phyloP scores from a whole-genome alignment of 2,888 invertebrate genomes.

The Anoncus sp. region DNA sequence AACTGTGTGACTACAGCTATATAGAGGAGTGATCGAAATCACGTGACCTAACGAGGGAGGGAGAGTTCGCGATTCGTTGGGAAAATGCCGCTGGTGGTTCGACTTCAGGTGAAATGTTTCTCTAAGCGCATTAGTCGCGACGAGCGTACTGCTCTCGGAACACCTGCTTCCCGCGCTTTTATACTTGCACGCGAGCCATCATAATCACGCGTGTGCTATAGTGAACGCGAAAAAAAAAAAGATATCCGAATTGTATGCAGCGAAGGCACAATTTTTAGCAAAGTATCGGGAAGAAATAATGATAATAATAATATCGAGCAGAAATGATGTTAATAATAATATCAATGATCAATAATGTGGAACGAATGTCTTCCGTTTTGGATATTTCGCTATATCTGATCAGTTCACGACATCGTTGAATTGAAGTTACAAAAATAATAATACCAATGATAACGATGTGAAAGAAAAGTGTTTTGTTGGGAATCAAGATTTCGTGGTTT shows the following conservation, averaged over 20 bases:
- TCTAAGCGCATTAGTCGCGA: slow-evolving; percentile 54
- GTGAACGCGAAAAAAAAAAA: slow-evolving; percentile 9
- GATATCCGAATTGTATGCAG: slow-evolving; percentile 2
- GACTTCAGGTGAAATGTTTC: slow-evolving; percentile 35
- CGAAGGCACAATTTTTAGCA: not conserved
- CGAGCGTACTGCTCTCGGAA: slow-evolving; percentile 56
- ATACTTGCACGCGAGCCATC: not conserved
- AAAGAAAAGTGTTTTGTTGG: slow-evolving; percentile 12
- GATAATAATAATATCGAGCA: not conserved
- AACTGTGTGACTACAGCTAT: slow-evolving; percentile 13
- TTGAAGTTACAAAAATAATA: slow-evolving; percentile 1
- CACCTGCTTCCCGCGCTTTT: slow-evolving; percentile 34
- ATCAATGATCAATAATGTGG: slow-evolving; percentile 19
- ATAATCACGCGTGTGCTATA: slow-evolving; percentile 16
- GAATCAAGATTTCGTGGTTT: not conserved
- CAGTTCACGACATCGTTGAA: not conserved
- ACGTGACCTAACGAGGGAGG: slow-evolving; percentile 45
- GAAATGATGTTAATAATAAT: too few species aligned
- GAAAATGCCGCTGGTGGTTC: slow-evolving; percentile 51
- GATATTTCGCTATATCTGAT: not conserved
- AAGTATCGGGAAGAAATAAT: not conserved
- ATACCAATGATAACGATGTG: slow-evolving; percentile 32
- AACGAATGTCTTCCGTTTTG: slow-evolving; percentile 25
- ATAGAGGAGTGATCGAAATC: slow-evolving; percentile 61
- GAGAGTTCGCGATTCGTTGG: slow-evolving; percentile 34